Evolutionary conservation across 2,113 vertebrate genomes (phyloP), one percentile per base, ranked within the genome.

Genomic region (Ornithorhynchus anatinus): DNA sequence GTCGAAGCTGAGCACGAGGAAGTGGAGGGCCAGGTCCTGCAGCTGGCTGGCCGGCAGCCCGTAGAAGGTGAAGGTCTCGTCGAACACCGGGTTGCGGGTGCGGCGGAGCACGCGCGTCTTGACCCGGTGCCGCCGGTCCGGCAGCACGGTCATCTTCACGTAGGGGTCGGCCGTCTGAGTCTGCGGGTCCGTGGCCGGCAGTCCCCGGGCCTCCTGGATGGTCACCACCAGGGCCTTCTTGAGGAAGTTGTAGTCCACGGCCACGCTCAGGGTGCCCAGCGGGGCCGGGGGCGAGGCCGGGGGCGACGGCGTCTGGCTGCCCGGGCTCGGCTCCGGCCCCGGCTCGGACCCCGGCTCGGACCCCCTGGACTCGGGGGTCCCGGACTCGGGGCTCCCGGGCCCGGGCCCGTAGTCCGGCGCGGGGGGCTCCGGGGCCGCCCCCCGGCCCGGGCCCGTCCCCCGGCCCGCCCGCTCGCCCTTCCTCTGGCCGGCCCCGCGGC

Each of bases 61-160:
- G 0, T 99, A 99, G 87, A 99, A 98, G 52, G 97, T 99, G 92
- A 99, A 99, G 80, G 97, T 99, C 88, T 99, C 97, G 0, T 99
- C 96, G 0, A 99, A 99, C 6, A 95, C 93, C 0, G 97, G 97
- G 50, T 99, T 96, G 62, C 97, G 91, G 0, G 96, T 99, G 90
- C 96, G 97, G 79, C 98, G 94, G 11, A 99, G 91, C 1, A 99
- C 97, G 0, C 98, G 94, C 37, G 97, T 98, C 94, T 99, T 98
- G 36, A 99, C 96, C 0, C 96, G 95, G 56, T 99, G 97, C 90
- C 97, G 93, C 89, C 98, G 98, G 80, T 99, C 97, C 0, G 97
- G 97, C 25, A 99, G 94, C 32, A 99, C 96, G 29, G 97, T 99
- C 96, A 99, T 98, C 93, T 99, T 99, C 81, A 99, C 94, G 56